These are phyloP conservation scores for Numenius phaeopus DNA, from an alignment of 2,797 vertebrate species.

Conservation along the genomic window DNA sequence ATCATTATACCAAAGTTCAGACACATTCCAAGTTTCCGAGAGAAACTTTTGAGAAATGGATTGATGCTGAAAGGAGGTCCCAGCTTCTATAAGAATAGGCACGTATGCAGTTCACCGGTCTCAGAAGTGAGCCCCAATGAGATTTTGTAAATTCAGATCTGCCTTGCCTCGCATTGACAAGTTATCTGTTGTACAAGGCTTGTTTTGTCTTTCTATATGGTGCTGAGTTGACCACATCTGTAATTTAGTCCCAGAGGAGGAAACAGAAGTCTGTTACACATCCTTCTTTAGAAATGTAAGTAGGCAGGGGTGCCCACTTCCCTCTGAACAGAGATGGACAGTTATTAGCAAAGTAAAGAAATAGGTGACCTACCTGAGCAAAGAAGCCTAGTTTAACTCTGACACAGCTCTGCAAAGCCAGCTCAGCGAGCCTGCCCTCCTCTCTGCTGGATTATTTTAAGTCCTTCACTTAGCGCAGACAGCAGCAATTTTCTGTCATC, in stretches of 20 bases:
- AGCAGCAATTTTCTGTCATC: conserved; percentile 63
- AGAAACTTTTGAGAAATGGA: neutral
- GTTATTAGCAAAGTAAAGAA: conserved; percentile 10
- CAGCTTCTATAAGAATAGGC: neutral
- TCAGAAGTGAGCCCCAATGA: neutral
- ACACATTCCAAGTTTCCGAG: conserved; percentile 19
- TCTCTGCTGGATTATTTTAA: conserved; percentile 52
- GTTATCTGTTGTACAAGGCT: neutral
- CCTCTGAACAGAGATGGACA: neutral
- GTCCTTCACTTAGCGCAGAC: conserved; percentile 40
- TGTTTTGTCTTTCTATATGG: neutral
- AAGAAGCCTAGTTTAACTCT: conserved; percentile 32
- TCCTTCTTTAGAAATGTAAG: neutral
- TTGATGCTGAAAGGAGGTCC: neutral
- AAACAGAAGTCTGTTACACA: neutral
- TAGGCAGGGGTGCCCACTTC: neutral
- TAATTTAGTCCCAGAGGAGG: neutral
- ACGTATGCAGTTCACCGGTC: neutral
- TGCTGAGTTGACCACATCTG: neutral
- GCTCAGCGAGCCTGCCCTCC: neutral
- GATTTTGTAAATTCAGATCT: neutral
- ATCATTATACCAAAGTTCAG: neutral
- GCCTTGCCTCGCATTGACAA: neutral
- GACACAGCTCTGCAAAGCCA: conserved; percentile 33
- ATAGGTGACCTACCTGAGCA: conserved; percentile 24